Base-by-base conservation (phyloP, 2,113 vertebrate genomes). In the Baryphthengus martii region DNA sequence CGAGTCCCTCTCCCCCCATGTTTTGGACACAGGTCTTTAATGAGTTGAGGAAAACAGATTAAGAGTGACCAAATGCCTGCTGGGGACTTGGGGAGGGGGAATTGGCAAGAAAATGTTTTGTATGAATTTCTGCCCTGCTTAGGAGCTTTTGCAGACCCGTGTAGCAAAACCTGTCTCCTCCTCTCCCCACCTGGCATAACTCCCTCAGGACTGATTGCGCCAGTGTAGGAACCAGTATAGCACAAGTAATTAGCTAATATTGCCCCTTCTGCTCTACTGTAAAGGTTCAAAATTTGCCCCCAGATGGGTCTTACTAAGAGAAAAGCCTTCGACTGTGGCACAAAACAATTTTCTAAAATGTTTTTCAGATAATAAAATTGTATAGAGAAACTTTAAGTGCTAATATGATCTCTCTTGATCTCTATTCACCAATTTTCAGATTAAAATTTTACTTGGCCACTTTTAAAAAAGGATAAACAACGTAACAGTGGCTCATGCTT, bases 131-230 rank as follows among this genome's bases (percentile, higher is more conserved):
- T 94, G 65, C 73, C 76, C 68, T 91, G 90, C 90, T 92, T 83
- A 93, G 85, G 89, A 96, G 83, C 85, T 90, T 94, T 88, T 86
- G 93, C 49, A 81, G 79, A 68, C 83, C 88, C 0, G 1, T 4
- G 13, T 90, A 52, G 61, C n/a, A 80, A 96, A 95, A 96, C 86
- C 95, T 96, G 93, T 94, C 90, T 95, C 59, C 65, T 70, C 79
- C 42, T 92, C 76, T 93, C 40, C 72, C 82, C 90, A 96, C 93
- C 93, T 97, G 96, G 95, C 95, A 85, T 71, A 95, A 93, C 88
- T 96, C 93, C 93, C 93, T 95, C 92, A 94, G 92, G 95, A 96
- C 83, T 90, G 85, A 86, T 90, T 55, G 73, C 21, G 12, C 56
- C 70, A 49, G 68, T 3, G 6, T 82, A 68, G 66, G 62, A 93